A percentile compares a stretch with the other conserved stretches of the same genome.
These are phyloP conservation scores for Leptinotarsa haldemani DNA, from an alignment of 2,888 invertebrate genomes.

Conservation along the genomic window DNA sequence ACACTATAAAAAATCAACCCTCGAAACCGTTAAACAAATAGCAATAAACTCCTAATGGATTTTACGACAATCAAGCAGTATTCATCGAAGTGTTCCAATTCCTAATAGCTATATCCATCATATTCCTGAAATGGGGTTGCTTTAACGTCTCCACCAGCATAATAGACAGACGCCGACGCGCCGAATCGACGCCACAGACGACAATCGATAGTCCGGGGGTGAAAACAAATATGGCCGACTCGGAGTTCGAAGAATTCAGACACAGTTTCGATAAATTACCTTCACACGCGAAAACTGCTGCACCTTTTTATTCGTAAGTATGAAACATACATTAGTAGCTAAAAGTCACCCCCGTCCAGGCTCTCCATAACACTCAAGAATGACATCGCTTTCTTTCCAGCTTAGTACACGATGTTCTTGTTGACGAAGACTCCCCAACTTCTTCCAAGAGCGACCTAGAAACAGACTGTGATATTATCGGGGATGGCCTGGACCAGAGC, in stretches of 20 bases:
- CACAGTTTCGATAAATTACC: conserved; percentile 86
- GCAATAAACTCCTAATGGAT: conserved; percentile 4
- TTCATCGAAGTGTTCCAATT: conserved; percentile 9
- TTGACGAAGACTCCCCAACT: conserved; percentile 84
- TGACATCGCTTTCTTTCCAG: conserved; percentile 65
- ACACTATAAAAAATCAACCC: background rate
- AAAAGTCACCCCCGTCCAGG: background rate
- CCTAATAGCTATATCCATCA: conserved; percentile 13
- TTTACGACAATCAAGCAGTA: conserved; percentile 22
- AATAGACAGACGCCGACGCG: conserved; percentile 37
- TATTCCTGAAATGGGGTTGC: conserved; percentile 28
- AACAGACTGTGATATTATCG: conserved; percentile 64
- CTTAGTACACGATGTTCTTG: conserved; percentile 84
- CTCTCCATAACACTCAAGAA: background rate
- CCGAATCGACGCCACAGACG: conserved; percentile 27
- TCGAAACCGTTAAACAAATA: background rate
- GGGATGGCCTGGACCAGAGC: conserved; percentile 37
- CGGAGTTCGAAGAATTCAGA: conserved; percentile 93
- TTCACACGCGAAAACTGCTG: conserved; percentile 81
- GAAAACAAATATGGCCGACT: conserved; percentile 85
- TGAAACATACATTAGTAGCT: background rate
- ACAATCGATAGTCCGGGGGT: conserved; percentile 53
- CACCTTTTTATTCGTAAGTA: conserved; percentile 92
- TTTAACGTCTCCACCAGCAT: conserved; percentile 8
- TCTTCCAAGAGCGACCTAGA: conserved; percentile 82